Evolutionary conservation across 1,140 invertebrate genomes (phyloP), one percentile per base, ranked within the genome.

Genomic region (Plutomurus gul): DNA sequence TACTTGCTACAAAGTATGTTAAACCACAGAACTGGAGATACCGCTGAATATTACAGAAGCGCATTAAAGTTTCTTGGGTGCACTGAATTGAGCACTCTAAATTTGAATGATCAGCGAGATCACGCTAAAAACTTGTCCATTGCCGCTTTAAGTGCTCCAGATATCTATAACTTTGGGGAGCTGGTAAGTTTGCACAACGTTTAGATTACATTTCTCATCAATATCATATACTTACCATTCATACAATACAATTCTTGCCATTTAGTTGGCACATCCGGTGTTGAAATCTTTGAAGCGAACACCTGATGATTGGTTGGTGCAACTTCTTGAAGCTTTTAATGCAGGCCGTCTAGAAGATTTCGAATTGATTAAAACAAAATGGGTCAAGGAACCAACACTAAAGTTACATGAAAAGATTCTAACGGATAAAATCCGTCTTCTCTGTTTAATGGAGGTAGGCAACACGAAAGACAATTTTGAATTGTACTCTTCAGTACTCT

Each of bases 371-470:
- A 92, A 93, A 85, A 90, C 91, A 0, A 89, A 92, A 82, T 98
- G 93, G 95, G 88, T 86, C n/a, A 89, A 89, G 84, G 94, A 97
- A 81, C 91, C 94, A 18, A 96, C 98, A 87, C 88, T 99, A 13
- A 91, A 91, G n/a, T 90, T 92, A 0, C 92, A 96, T 84, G 95
- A 98, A 85, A 87, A 92, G 4, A 92, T 93, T 82, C 87, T 99
- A 70, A 88, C 93, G 47, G 93, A 97, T 86, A 99, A 99, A 87
- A 96, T 99, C 78, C 95, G 94, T 13, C 87, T 99, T 0, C 88
- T 99, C 0, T 98, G 96, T 87, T 88, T 99, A 0, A 99, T 99
- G 96, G 97, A 99, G 90, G 93, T 94, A 85, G n/a, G n/a, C n/a
- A n/a, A n/a, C n/a, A n/a, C n/a, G n/a, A n/a, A n/a, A n/a, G n/a